Conservation (phyloP, 1,140 invertebrate species). For the Musca vetustissima region DNA sequence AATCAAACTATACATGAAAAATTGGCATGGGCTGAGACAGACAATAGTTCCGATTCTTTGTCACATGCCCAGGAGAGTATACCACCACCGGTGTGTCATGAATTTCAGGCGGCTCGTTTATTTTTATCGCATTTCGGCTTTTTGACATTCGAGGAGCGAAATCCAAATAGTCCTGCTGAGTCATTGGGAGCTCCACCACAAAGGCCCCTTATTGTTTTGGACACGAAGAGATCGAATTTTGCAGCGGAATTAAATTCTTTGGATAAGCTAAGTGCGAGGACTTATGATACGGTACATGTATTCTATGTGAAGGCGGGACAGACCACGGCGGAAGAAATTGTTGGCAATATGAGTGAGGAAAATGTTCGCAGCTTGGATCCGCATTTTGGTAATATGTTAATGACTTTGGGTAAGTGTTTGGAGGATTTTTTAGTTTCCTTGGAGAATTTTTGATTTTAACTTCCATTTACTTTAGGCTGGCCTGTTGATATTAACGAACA, state of each 20-base stretch:
- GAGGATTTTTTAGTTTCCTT: not conserved
- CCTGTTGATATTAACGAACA: conserved; percentile 80
- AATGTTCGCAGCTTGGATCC: conserved; percentile 43
- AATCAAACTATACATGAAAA: conserved; percentile 57
- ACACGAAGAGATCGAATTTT: conserved; percentile 73
- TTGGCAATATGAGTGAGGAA: conserved; percentile 76
- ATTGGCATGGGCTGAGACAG: conserved; percentile 52
- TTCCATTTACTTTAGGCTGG: conserved; percentile 63
- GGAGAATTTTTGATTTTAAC: not conserved
- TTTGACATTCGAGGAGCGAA: conserved; percentile 73
- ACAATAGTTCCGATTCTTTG: conserved; percentile 50
- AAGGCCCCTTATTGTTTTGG: conserved; percentile 70
- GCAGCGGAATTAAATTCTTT: conserved; percentile 73
- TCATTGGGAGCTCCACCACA: conserved; percentile 57
- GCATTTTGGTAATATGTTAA: conserved; percentile 78
- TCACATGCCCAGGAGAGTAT: conserved; percentile 69
- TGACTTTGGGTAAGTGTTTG: conserved; percentile 61
- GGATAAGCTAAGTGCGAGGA: conserved; percentile 77
- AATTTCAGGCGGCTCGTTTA: conserved; percentile 91
- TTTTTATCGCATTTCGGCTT: conserved; percentile 95
- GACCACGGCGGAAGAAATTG: conserved; percentile 72
- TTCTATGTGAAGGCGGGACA: conserved; percentile 93
- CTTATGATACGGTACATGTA: conserved; percentile 90
- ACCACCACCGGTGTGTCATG: conserved; percentile 79
- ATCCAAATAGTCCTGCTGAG: conserved; percentile 55